Conservation (phyloP, 2,797 vertebrate species). For the Pseudomugil gertrudae region DNA sequence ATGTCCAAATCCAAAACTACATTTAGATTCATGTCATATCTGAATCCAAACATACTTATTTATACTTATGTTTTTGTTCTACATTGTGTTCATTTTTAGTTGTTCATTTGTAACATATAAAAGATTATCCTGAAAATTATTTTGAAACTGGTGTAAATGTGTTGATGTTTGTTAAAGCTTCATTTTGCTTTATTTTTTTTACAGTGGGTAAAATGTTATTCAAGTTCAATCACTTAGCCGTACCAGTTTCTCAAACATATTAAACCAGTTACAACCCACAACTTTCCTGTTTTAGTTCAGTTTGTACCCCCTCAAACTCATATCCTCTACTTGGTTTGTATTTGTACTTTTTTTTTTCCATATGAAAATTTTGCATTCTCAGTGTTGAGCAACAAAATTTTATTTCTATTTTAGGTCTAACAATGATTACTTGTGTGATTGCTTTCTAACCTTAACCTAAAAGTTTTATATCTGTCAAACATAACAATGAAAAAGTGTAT, state of each 20-base stretch:
- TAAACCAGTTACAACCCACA: not conserved
- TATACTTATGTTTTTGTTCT: constrained; percentile 18
- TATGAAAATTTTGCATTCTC: not conserved
- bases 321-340: not conserved
- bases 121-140: not conserved
- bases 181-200: not conserved
- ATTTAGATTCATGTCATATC: constrained; percentile 13
- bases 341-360: not conserved
- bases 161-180: not conserved
- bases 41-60: constrained; percentile 61
- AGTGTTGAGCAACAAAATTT: not conserved
- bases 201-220: not conserved
- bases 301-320: not conserved
- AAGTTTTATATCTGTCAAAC: not conserved
- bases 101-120: not conserved
- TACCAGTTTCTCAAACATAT: not conserved
- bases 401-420: too few species aligned
- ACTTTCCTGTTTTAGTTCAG: not conserved
- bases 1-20: not conserved
- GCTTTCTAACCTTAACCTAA: not conserved
- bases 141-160: constrained; percentile 14
- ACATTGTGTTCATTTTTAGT: constrained; percentile 14
- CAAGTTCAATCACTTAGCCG: not conserved
- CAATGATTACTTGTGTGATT: too few species aligned
- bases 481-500: not conserved